phyloP scores from a whole-genome alignment of 1,140 invertebrate species.

The Euschistus heros region DNA sequence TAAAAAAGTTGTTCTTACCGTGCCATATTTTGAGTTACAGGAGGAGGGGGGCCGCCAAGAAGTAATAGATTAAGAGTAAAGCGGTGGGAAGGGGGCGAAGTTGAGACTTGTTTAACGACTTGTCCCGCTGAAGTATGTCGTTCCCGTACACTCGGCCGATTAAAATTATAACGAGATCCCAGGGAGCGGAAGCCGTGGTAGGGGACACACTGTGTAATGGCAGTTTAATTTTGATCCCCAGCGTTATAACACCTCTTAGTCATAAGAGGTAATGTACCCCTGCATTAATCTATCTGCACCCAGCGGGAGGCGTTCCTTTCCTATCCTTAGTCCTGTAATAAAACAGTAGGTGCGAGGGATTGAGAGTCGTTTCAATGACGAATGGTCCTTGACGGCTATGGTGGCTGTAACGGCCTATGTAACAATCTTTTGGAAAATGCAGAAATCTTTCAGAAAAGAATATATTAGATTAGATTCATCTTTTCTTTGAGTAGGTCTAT shows the following conservation, averaged over 20 bases:
- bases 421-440: too few species aligned
- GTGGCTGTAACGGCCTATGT: too few species aligned
- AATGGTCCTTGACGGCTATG: too few species aligned
- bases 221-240: constrained; percentile 24
- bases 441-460: too few species aligned
- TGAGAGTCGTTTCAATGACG: too few species aligned
- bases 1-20: neutral
- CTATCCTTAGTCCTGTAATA: too few species aligned
- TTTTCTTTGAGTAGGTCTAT: too few species aligned
- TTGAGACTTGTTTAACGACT: constrained; percentile 10
- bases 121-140: neutral
- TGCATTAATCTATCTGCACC: too few species aligned
- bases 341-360: too few species aligned
- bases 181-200: neutral
- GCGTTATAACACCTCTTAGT: neutral
- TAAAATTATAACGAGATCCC: constrained; percentile 25
- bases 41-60: neutral
- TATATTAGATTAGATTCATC: too few species aligned
- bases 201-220: constrained; percentile 17
- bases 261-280: too few species aligned
- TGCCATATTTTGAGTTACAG: neutral
- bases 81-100: neutral
- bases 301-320: too few species aligned
- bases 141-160: constrained; percentile 8
- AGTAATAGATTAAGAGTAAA: neutral